A percentile compares a stretch with the other conserved stretches of the same genome.
These are phyloP conservation scores for Opisthocomus hoazin DNA, from an alignment of 2,113 vertebrate species.

Conservation along the genomic window DNA sequence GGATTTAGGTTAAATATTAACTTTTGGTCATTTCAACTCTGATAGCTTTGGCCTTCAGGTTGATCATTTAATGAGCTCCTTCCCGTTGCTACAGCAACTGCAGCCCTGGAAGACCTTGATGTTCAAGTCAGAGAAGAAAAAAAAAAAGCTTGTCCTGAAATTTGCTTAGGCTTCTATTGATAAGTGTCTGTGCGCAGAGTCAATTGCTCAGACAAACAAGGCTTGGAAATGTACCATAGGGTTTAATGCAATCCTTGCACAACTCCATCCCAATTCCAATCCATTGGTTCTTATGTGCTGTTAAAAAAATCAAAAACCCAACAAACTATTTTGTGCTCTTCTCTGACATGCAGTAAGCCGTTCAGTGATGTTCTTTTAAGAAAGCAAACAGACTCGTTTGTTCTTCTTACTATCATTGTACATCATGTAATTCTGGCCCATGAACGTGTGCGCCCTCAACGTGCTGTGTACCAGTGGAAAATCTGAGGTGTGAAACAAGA, in stretches of 20 bases:
- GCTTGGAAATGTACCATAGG: slow-evolving; percentile 28
- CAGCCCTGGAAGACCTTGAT: slow-evolving; percentile 63
- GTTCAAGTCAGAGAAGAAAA: slow-evolving; percentile 22
- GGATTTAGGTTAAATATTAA: slow-evolving; percentile 69
- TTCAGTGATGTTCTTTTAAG: neutral
- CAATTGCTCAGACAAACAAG: slow-evolving; percentile 62
- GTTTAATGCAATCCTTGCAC: slow-evolving; percentile 39
- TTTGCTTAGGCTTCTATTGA: slow-evolving; percentile 55
- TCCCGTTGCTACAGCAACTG: slow-evolving; percentile 61
- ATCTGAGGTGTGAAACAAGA: neutral
- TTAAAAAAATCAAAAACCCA: neutral
- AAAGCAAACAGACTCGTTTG: neutral
- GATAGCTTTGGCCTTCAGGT: slow-evolving; percentile 66
- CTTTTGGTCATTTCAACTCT: slow-evolving; percentile 57
- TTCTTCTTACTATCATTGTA: neutral
- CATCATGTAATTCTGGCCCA: neutral
- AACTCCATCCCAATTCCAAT: neutral
- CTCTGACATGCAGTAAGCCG: neutral
- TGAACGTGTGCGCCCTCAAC: neutral
- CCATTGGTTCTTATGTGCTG: neutral
- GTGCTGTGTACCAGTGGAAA: neutral
- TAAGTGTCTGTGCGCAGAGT: slow-evolving; percentile 56
- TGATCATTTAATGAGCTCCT: slow-evolving; percentile 69
- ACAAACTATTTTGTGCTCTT: neutral
- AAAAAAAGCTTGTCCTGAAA: slow-evolving; percentile 45